Base-by-base conservation (phyloP, 2,113 vertebrate species). In the Desmodus rotundus region DNA sequence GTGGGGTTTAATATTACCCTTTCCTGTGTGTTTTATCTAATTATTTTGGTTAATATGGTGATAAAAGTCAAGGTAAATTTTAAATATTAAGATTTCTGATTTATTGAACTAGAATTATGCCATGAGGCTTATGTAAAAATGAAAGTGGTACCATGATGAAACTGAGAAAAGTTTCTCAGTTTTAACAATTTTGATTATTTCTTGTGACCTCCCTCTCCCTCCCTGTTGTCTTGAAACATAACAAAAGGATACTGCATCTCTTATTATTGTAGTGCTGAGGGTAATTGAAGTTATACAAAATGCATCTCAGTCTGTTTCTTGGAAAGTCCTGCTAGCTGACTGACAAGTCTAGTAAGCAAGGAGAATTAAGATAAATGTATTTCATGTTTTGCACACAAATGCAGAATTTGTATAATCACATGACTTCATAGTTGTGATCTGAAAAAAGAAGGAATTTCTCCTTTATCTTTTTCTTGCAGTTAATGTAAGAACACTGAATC, bases 171-270 rank as follows among this genome's bases (percentile, higher is more conserved):
- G 56, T 80, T 95, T 94, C 81, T 95, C 92, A 81, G 74, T 93
- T 92, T 43, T 77, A 70, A 86, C 91, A 98, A 86, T 20, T 73
- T 76, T 96, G 93, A 97, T 97, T 91, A 90, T 87, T 83, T 89
- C 63, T 74, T 93, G 22, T 90, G 87, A 95, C 97, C 95, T 97
- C 73, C 95, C 86, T 96, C 95, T 97, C 73, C 95, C 86, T 96
- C 97, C 97, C 94, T 95, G 72, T 98, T 98, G 95, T 97, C 90
- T 98, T 97, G 96, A 97, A 93, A 97, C 68, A 96, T 83, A 98
- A 98, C 94, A 98, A 98, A 99, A 97, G 98, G 98, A 98, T 98
- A 98, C 92, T 98, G 98, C 98, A 98, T 98, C 98, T 98, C 98
- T 97, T 0, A 2, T 98, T 98, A 97, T 96, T 98, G 97, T 98